Base-by-base conservation (phyloP, 1,140 invertebrate genomes). In the Rhagoletis pomonella region DNA sequence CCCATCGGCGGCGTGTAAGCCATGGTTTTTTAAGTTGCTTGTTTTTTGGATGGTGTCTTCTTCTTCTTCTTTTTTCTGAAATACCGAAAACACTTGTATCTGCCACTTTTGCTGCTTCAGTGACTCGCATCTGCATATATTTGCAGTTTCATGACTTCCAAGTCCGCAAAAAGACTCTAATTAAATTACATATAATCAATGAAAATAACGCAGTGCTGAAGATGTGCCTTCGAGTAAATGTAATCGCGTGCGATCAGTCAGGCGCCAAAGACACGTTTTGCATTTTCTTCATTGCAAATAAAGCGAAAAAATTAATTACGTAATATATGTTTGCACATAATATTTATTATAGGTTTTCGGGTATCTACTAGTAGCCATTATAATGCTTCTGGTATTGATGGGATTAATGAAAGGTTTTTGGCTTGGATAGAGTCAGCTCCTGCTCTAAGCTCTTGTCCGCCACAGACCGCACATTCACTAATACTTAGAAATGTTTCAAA, bases 131-230 rank as follows among this genome's bases (percentile, higher is more conserved):
- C 44, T 73, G 67, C 67, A 73, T 73, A 73, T 73, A 39, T 73
- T 44, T 73, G 67, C 67, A 47, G 39, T 12, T 39, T 12, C 64
- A 67, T 29, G 64, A 67, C 64, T 67, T 67, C 29, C 64, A 29
- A 39, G 29, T 2, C 64, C 67, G 42, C 67, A 47, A 73, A 73
- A 47, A 73, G 39, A 14, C 39, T 42, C 39, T 44, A 73, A 73
- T 73, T n/a, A 44, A 73, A 73, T 47, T 73, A n/a, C n/a, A n/a
- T n/a, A 73, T 42, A 73, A 73, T 73, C 67, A 47, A 73, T 44
- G 67, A 47, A 39, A 44, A 4, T 44, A 14, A 42, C 44, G 67
- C 44, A 73, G 10, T 14, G 14, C 9, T 44, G 67, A 73, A 73
- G 67, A 73, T 73, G 67, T 42, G 67, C 67, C 67, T 73, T 12